Evolutionary conservation across 2,797 vertebrate genomes (phyloP).

Genomic region (Silurus lanzhouensis): DNA sequence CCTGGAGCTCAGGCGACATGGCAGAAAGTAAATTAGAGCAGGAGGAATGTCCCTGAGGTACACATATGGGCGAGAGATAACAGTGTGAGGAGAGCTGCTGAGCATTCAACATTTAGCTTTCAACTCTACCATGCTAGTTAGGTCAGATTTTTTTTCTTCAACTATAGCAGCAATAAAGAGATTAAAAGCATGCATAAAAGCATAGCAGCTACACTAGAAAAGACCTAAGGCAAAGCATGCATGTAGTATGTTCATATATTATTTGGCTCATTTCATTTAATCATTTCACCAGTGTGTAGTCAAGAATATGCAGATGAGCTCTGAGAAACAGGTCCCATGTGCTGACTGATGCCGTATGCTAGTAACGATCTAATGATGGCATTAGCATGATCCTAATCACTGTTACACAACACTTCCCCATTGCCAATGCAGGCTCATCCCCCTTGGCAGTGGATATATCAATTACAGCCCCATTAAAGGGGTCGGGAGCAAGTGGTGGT

Average conservation of each 20-base stretch:
- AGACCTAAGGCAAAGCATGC: neutral
- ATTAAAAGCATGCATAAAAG: slow-evolving; percentile 25
- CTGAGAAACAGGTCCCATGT: slow-evolving; percentile 23
- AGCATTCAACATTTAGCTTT: slow-evolving; percentile 56
- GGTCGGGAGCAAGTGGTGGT: slow-evolving; percentile 60
- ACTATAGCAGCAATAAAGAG: slow-evolving; percentile 31
- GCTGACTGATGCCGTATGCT: slow-evolving; percentile 33
- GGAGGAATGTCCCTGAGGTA: slow-evolving; percentile 75
- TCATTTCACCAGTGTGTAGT: neutral
- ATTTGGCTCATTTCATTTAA: neutral
- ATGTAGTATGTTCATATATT: neutral
- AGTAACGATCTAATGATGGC: slow-evolving; percentile 41
- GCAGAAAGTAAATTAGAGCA: slow-evolving; percentile 81
- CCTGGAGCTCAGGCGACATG: slow-evolving; percentile 74
- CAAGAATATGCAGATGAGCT: slow-evolving; percentile 18
- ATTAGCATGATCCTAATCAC: slow-evolving; percentile 65
- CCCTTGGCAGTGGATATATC: slow-evolving; percentile 58
- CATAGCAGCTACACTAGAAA: neutral
- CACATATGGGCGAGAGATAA: slow-evolving; percentile 75
- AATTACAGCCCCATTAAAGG: slow-evolving; percentile 72
- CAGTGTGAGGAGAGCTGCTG: slow-evolving; percentile 63
- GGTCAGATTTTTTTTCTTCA: slow-evolving; percentile 27
- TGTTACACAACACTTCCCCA: slow-evolving; percentile 63
- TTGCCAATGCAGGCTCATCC: slow-evolving; percentile 44
- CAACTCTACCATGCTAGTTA: slow-evolving; percentile 49